Evolutionary conservation across 92 coral and sea anemone genomes (phyloP).

Genomic region (Virgularia gustaviana): DNA sequence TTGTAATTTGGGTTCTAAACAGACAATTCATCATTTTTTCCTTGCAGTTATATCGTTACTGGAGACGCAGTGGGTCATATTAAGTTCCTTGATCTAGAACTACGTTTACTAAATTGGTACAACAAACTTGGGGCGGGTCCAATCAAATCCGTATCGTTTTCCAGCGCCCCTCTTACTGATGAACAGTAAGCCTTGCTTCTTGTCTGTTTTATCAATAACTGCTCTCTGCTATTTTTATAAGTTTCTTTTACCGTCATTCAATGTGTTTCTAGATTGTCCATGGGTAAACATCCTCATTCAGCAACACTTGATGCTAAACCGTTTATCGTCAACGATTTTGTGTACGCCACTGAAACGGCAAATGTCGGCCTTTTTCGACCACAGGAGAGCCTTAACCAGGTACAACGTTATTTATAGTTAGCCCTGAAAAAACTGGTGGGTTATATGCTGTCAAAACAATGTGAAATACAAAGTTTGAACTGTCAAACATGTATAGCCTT

Average conservation of each 20-base stretch:
- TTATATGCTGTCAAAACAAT: too few species aligned
- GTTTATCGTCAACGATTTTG: conserved; percentile 81
- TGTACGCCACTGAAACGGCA: conserved; percentile 73
- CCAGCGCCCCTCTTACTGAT: conserved; percentile 56
- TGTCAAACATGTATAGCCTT: too few species aligned
- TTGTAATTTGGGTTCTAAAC: background rate
- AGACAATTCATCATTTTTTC: background rate
- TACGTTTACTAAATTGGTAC: conserved; percentile 93
- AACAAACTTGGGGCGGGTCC: conserved; percentile 93
- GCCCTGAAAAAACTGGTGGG: too few species aligned
- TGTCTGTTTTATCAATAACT: background rate
- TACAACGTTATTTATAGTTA: too few species aligned
- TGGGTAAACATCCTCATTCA: conserved; percentile 63
- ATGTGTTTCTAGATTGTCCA: conserved; percentile 49
- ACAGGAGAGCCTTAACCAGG: conserved; percentile 61
- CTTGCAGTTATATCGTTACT: conserved; percentile 76
- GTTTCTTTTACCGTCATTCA: background rate
- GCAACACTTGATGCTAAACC: conserved; percentile 87
- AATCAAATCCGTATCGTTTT: conserved; percentile 78
- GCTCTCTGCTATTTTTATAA: background rate
- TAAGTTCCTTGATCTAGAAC: conserved; percentile 85
- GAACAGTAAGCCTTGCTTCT: conserved; percentile 65
- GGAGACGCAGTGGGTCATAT: conserved; percentile 96
- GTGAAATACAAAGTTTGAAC: too few species aligned
- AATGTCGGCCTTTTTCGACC: conserved; percentile 79